phyloP scores from a whole-genome alignment of 1,140 invertebrate genomes.

The Leptinotarsa lineolata region DNA sequence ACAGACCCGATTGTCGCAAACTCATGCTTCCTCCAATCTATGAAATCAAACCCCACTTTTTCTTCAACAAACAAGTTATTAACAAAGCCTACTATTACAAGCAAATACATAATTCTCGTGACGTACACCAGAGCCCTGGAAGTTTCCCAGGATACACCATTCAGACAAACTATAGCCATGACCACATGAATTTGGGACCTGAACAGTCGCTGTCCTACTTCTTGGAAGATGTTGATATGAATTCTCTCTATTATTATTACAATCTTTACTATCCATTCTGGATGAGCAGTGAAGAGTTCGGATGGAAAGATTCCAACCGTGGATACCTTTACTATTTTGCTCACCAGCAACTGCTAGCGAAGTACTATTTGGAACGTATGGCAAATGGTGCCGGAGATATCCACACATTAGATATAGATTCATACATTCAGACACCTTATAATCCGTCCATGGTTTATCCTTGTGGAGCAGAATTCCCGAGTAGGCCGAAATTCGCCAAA shows the following conservation, averaged over 20 bases:
- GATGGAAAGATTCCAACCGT: conserved; percentile 60
- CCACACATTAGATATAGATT: conserved; percentile 61
- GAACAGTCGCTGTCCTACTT: conserved; percentile 69
- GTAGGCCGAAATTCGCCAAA: conserved; percentile 59
- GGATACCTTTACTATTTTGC: conserved; percentile 68
- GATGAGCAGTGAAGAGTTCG: conserved; percentile 62
- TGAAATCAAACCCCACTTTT: conserved; percentile 70
- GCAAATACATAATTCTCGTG: conserved; percentile 46
- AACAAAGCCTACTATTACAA: conserved; percentile 64
- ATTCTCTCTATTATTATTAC: conserved; percentile 70
- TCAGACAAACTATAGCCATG: conserved; percentile 62
- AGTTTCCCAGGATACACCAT: conserved; percentile 56
- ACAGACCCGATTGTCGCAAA: conserved; percentile 65
- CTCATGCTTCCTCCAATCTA: conserved; percentile 68
- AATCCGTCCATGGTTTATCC: conserved; percentile 66
- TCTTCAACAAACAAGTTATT: conserved; percentile 65
- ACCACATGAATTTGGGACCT: conserved; percentile 52
- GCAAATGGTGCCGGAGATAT: conserved; percentile 67
- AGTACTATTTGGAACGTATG: conserved; percentile 72
- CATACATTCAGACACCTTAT: conserved; percentile 65
- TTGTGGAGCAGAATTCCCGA: conserved; percentile 69
- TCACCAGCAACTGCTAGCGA: conserved; percentile 66
- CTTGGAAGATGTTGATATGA: conserved; percentile 74
- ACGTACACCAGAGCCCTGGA: conserved; percentile 52
- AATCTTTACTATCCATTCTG: conserved; percentile 68